Evolutionary conservation across 2,888 invertebrate genomes (phyloP).

Genomic region (Polydrusus tereticollis): DNA sequence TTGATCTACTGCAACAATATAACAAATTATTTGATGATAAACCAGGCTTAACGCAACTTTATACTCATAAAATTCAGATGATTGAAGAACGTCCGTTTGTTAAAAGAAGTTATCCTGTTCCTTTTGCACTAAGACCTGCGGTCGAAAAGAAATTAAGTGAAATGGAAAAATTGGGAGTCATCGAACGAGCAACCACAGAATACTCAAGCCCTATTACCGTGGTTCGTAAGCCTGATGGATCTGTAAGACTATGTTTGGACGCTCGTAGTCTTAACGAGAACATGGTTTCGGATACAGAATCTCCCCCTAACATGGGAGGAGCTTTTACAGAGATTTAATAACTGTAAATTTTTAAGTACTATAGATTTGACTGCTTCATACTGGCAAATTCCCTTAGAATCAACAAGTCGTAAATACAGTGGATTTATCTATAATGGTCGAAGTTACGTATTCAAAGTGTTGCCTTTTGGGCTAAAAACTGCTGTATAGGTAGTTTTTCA

Average conservation of each 20-base stretch:
- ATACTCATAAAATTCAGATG: slow-evolving; percentile 29
- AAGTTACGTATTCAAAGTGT: slow-evolving; percentile 42
- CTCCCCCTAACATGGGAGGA: slow-evolving; percentile 49
- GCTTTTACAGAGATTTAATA: slow-evolving; percentile 33
- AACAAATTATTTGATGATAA: slow-evolving; percentile 23
- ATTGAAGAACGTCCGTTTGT: neutral
- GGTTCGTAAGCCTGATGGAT: slow-evolving; percentile 29
- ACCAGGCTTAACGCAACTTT: slow-evolving; percentile 21
- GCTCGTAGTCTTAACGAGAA: slow-evolving; percentile 36
- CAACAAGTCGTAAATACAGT: slow-evolving; percentile 40
- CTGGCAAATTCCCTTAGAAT: slow-evolving; percentile 48
- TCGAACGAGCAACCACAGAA: slow-evolving; percentile 19
- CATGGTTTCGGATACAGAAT: slow-evolving; percentile 57
- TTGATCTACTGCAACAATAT: slow-evolving; percentile 1
- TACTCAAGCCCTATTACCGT: slow-evolving; percentile 31
- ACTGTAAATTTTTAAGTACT: neutral
- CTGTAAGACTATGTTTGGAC: slow-evolving; percentile 37
- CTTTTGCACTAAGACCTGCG: slow-evolving; percentile 5
- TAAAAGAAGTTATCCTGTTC: slow-evolving; percentile 23
- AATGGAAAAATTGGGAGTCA: slow-evolving; percentile 26
- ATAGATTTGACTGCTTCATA: slow-evolving; percentile 40
- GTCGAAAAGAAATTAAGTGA: slow-evolving; percentile 28
- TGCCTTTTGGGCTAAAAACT: slow-evolving; percentile 47
- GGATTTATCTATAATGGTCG: slow-evolving; percentile 47
- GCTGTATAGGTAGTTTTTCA: slow-evolving; percentile 31